phyloP scores from a whole-genome alignment of 2,888 invertebrate species.

The Acleris laterana region DNA sequence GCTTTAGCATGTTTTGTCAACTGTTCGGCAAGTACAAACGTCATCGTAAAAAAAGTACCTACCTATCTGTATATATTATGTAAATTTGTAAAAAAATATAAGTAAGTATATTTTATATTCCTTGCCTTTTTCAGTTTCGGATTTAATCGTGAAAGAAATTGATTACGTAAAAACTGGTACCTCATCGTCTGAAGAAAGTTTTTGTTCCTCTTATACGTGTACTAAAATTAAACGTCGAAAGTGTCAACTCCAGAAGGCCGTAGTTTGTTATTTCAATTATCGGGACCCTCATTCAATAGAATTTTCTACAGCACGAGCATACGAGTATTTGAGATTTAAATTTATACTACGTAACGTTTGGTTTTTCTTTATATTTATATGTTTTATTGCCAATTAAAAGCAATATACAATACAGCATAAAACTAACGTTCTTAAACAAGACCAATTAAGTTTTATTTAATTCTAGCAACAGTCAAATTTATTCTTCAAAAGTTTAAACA shows the following conservation, averaged over 20 bases:
- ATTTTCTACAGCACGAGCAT: conserved; percentile 65
- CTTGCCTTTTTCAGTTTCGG: too few species aligned
- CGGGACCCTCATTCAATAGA: conserved; percentile 60
- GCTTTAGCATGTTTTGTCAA: too few species aligned
- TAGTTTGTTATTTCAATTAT: conserved; percentile 79
- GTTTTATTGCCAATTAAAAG: too few species aligned
- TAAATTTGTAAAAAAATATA: too few species aligned
- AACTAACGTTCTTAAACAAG: neutral
- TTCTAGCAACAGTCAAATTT: conserved; percentile 11
- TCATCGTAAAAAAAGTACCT: too few species aligned
- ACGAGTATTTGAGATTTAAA: conserved; percentile 56
- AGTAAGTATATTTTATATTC: too few species aligned
- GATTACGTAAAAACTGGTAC: conserved; percentile 37
- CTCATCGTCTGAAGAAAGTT: conserved; percentile 52
- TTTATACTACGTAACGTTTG: conserved; percentile 37
- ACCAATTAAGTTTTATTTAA: neutral
- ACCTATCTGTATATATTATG: too few species aligned
- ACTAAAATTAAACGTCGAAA: conserved; percentile 81
- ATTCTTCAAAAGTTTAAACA: conserved; percentile 10
- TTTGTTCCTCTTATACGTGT: conserved; percentile 58
- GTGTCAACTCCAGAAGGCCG: conserved; percentile 64
- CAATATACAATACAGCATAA: too few species aligned
- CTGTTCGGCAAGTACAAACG: too few species aligned
- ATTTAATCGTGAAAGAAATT: neutral
- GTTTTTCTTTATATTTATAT: too few species aligned